Percentiles rank a stretch among this genome's conserved stretches.
Evolutionary conservation across 2,797 vertebrate species (phyloP).

Genomic region (Falco naumanni): DNA sequence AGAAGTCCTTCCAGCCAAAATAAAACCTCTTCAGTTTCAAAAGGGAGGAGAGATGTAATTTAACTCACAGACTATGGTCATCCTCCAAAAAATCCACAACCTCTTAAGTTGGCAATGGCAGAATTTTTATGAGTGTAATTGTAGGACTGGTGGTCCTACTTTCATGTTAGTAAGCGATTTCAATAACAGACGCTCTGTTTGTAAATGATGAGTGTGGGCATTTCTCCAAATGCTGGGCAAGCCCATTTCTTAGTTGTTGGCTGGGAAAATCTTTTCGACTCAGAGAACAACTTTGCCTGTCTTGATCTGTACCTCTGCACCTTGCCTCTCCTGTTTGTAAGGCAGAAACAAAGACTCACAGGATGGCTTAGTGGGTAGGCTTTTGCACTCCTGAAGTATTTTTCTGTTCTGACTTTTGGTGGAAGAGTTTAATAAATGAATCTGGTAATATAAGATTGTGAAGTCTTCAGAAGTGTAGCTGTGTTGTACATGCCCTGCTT

Average conservation of each 20-base stretch:
- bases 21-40: neutral
- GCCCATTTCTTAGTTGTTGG: neutral
- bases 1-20: neutral
- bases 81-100: neutral
- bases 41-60: neutral
- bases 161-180: neutral
- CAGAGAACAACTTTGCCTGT: neutral
- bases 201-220: neutral
- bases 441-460: neutral
- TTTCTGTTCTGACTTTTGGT: neutral
- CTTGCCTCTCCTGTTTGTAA: fast-evolving
- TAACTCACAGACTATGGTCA: fast-evolving
- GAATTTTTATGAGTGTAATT: neutral
- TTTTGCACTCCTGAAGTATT: neutral
- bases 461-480: neutral
- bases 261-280: neutral
- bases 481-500: neutral
- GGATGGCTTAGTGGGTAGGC: neutral
- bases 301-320: neutral
- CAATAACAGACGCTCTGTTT: neutral
- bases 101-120: neutral
- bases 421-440: neutral
- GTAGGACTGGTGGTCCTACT: neutral
- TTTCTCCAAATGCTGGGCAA: neutral
- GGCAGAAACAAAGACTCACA: neutral